These are phyloP conservation scores for Threskiornis aethiopicus DNA, from an alignment of 2,797 vertebrate genomes.

Conservation along the genomic window DNA sequence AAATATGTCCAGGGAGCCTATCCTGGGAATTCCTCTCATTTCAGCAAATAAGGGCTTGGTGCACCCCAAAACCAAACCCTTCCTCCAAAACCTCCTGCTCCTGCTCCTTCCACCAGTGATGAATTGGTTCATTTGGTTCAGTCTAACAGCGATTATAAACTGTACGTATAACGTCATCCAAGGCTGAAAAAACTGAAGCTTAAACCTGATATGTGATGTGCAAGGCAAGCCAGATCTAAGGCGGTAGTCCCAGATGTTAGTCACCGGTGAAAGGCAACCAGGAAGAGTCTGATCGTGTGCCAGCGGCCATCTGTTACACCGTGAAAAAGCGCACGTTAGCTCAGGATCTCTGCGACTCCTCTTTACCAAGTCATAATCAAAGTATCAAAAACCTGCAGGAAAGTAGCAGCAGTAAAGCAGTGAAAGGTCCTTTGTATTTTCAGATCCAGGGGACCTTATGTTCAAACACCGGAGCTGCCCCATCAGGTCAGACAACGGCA, in stretches of 20 bases:
- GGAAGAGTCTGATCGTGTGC: not conserved
- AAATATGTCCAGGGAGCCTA: not conserved
- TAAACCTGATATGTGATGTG: not conserved
- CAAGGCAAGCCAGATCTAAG: not conserved
- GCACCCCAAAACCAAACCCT: not conserved
- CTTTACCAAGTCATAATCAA: not conserved
- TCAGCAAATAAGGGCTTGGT: not conserved
- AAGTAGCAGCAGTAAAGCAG: not conserved
- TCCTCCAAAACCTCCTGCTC: not conserved
- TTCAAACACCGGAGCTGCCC: not conserved
- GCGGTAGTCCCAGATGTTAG: not conserved
- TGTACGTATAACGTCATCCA: accelerated
- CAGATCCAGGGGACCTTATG: not conserved
- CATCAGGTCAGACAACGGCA: accelerated
- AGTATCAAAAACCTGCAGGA: not conserved
- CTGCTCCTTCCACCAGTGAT: not conserved
- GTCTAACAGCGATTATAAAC: not conserved
- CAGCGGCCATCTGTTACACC: not conserved
- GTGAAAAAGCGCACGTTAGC: accelerated
- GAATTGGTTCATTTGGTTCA: not conserved
- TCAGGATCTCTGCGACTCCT: not conserved
- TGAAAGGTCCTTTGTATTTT: not conserved
- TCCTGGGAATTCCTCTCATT: not conserved
- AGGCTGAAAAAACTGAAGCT: not conserved
- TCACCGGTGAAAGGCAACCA: not conserved